These are phyloP conservation scores for Stenoptilia bipunctidactyla DNA, from an alignment of 2,888 invertebrate genomes.

Conservation along the genomic window DNA sequence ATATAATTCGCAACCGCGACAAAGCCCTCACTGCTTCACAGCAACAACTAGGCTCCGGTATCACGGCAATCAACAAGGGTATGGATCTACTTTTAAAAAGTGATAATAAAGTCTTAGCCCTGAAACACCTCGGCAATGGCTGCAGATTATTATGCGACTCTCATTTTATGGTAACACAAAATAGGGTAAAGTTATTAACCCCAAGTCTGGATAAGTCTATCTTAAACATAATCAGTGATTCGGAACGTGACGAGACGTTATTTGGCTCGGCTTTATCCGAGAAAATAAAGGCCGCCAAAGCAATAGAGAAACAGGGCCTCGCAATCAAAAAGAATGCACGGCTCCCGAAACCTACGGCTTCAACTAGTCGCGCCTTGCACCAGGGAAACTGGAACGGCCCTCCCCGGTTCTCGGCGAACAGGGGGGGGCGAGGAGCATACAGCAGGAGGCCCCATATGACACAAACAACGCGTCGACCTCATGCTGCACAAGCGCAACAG, in stretches of 20 bases:
- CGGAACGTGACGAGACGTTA: constrained; percentile 9
- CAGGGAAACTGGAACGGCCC: too few species aligned
- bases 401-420: too few species aligned
- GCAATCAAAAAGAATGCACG: too few species aligned
- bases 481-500: background rate
- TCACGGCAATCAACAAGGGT: constrained; percentile 5
- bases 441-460: background rate
- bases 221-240: constrained; percentile 6
- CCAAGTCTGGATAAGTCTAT: constrained; percentile 8
- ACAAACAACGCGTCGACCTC: background rate
- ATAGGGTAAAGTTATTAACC: constrained; percentile 6
- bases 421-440: constrained; percentile 4
- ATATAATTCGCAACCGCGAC: too few species aligned
- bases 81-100: constrained; percentile 8
- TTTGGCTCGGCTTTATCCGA: constrained; percentile 7
- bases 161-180: constrained; percentile 3
- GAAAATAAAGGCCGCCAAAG: too few species aligned
- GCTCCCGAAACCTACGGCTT: too few species aligned
- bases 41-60: constrained; percentile 9
- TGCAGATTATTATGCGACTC: constrained; percentile 8
- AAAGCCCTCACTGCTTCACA: constrained; percentile 2
- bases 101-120: constrained; percentile 5
- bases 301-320: too few species aligned
- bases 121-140: constrained; percentile 7
- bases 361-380: too few species aligned